Evolutionary conservation across 1,140 invertebrate genomes (phyloP).

Genomic region (Drosophila kanapiae): DNA sequence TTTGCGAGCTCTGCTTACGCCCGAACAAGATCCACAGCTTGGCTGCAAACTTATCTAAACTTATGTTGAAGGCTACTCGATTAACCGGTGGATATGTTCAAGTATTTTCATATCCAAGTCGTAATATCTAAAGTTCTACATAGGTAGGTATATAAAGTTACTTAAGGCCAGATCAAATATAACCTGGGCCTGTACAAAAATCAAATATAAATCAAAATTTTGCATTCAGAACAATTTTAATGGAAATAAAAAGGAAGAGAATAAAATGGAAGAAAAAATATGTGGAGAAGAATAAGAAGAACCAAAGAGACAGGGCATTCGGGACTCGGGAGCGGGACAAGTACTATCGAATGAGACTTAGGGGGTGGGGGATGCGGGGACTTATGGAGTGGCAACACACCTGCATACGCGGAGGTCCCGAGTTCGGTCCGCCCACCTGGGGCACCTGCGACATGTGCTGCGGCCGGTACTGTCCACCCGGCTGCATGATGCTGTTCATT

Average conservation of each 20-base stretch:
- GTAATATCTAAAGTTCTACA: constrained; percentile 25
- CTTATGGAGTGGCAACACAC: constrained; percentile 49
- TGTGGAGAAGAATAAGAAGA: constrained; percentile 55
- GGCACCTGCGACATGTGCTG: constrained; percentile 86
- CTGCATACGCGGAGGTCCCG: constrained; percentile 84
- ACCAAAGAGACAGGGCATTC: constrained; percentile 27
- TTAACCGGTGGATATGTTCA: background rate
- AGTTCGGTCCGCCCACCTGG: constrained; percentile 77
- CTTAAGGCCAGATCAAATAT: constrained; percentile 20
- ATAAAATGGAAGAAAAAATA: constrained; percentile 48
- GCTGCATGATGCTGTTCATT: constrained; percentile 86
- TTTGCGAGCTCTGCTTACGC: background rate
- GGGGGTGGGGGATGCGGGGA: constrained; percentile 5
- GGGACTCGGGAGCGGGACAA: constrained; percentile 13
- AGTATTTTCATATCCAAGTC: constrained; percentile 18
- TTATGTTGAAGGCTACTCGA: background rate
- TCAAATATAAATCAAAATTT: constrained; percentile 53
- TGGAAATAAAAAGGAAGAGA: constrained; percentile 42
- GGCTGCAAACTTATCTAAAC: constrained; percentile 5
- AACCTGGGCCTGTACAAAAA: constrained; percentile 21
- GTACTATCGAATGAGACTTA: constrained; percentile 24
- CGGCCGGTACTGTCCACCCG: constrained; percentile 77
- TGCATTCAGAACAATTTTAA: constrained; percentile 85
- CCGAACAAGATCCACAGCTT: background rate
- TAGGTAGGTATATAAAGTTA: constrained; percentile 8